Conservation (phyloP, 2,113 vertebrate species). For the Galemys pyrenaicus region DNA sequence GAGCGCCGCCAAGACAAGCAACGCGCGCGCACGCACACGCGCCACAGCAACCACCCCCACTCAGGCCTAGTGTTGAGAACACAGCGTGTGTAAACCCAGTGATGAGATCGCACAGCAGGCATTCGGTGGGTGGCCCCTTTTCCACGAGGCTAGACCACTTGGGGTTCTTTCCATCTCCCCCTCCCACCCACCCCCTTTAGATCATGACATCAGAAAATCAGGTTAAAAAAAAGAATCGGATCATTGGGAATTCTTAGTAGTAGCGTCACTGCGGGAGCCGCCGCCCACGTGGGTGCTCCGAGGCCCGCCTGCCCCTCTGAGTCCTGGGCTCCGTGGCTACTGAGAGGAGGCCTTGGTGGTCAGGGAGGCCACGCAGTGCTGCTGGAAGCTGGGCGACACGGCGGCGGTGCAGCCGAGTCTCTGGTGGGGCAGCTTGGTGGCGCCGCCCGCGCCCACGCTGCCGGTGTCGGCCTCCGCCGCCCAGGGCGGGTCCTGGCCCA, state of each 20-base stretch:
- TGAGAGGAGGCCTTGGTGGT: slow-evolving; percentile 98
- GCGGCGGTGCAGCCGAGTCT: slow-evolving; percentile 96
- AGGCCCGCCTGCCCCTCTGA: slow-evolving; percentile 68
- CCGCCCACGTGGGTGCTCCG: slow-evolving; percentile 56
- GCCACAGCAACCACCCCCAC: slow-evolving; percentile 62
- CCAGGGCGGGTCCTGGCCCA: slow-evolving; percentile 92
- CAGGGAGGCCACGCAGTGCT: slow-evolving; percentile 96
- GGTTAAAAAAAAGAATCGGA: slow-evolving; percentile 75
- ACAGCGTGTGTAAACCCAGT: slow-evolving; percentile 82
- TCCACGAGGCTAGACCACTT: slow-evolving; percentile 42
- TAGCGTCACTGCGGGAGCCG: slow-evolving; percentile 60
- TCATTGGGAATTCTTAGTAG: slow-evolving; percentile 70
- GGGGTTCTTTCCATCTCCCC: background rate
- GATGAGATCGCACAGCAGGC: slow-evolving; percentile 79
- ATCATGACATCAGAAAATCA: slow-evolving; percentile 80
- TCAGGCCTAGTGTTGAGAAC: slow-evolving; percentile 87
- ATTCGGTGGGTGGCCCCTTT: slow-evolving; percentile 66
- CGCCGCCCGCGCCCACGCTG: slow-evolving; percentile 54
- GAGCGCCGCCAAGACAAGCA: slow-evolving; percentile 64
- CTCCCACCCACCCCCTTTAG: slow-evolving; percentile 52
- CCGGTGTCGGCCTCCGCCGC: slow-evolving; percentile 89
- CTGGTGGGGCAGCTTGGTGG: slow-evolving; percentile 92
- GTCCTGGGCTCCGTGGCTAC: slow-evolving; percentile 86
- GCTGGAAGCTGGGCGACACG: slow-evolving; percentile 97
- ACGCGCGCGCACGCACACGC: no score